Percentiles rank a stretch among this genome's conserved stretches.
These are phyloP conservation scores for Heliconius erato DNA, from an alignment of 2,888 invertebrate species.

Conservation along the genomic window DNA sequence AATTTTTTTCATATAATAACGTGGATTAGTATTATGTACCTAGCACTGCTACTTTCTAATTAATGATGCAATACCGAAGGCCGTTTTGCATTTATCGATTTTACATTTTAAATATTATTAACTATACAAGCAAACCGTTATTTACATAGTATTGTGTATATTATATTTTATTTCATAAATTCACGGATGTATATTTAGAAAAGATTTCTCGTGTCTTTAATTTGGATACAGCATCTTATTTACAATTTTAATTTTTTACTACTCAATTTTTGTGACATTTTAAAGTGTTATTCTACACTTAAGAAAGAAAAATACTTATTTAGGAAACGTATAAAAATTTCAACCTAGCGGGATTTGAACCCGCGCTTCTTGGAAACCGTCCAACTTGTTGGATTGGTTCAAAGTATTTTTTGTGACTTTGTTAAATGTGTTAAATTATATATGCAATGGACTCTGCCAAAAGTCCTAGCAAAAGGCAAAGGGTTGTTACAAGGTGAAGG, in stretches of 20 bases:
- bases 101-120: neutral
- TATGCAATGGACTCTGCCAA: conserved; percentile 28
- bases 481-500: conserved; percentile 38
- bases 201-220: neutral
- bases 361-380: no score
- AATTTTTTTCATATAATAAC: no score
- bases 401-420: neutral
- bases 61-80: conserved; percentile 34
- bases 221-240: neutral
- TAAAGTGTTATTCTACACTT: no score
- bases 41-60: conserved; percentile 27
- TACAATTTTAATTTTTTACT: neutral
- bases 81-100: conserved; percentile 26
- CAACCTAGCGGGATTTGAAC: no score
- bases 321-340: no score
- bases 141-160: neutral
- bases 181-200: neutral
- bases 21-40: conserved; percentile 17
- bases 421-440: conserved; percentile 30
- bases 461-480: conserved; percentile 37
- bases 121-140: neutral
- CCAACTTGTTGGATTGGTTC: no score
- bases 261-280: no score
- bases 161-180: neutral
- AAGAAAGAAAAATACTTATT: no score